These are phyloP conservation scores for Paedocypris micromegethes DNA, from an alignment of 2,797 vertebrate genomes.

Conservation along the genomic window DNA sequence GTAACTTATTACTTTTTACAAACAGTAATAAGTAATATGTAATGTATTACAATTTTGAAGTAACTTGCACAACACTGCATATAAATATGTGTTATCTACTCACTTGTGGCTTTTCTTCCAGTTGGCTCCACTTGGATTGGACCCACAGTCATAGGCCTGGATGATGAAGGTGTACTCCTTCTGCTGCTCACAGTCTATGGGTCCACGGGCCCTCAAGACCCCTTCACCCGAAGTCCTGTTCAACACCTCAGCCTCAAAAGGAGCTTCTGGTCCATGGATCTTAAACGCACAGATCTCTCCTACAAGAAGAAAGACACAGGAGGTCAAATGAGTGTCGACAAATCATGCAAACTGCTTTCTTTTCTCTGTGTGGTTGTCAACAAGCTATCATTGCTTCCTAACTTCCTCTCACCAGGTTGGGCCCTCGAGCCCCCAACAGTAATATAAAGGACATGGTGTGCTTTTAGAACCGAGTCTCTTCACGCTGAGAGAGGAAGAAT, in stretches of 20 bases:
- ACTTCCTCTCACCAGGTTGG: conserved; percentile 29
- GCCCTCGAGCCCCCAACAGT: conserved; percentile 8
- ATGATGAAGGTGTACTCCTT: conserved; percentile 97
- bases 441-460: conserved; percentile 39
- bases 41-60: too few species aligned
- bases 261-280: conserved; percentile 86
- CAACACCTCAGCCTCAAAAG: conserved; percentile 89
- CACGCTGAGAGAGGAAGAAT: conserved; percentile 35
- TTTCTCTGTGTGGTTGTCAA: conserved; percentile 18
- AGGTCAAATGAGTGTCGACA: conserved; percentile 12
- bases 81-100: conserved; percentile 50
- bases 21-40: too few species aligned
- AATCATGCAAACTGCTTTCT: conserved; percentile 18
- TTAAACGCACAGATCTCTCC: conserved; percentile 97
- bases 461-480: conserved; percentile 28
- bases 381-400: conserved; percentile 22
- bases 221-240: conserved; percentile 95
- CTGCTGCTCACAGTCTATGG: conserved; percentile 93
- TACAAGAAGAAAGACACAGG: conserved; percentile 50
- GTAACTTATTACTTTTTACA: too few species aligned
- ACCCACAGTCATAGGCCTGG: conserved; percentile 93
- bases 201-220: conserved; percentile 75
- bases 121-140: conserved; percentile 72
- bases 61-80: neutral
- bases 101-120: conserved; percentile 99